A percentile compares a stretch with the other conserved stretches of the same genome.
Evolutionary conservation across 2,888 invertebrate species (phyloP).

Genomic region (Seira sanloemensis): DNA sequence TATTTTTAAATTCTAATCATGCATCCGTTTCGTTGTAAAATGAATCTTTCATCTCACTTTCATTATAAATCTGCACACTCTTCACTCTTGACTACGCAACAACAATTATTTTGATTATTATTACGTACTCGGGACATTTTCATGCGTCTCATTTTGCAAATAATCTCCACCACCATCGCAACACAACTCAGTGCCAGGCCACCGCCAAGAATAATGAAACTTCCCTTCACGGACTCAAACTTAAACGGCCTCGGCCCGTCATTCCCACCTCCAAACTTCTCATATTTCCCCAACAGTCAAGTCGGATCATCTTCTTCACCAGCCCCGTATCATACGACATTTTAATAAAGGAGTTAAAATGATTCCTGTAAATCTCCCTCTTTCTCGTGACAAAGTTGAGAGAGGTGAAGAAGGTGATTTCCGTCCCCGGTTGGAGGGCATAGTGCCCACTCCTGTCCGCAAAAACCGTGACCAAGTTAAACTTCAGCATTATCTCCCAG

Average conservation of each 20-base stretch:
- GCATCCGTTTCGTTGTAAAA: too few species aligned
- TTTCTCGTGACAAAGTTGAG: conserved; percentile 34
- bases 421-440: conserved; percentile 18
- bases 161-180: neutral
- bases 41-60: too few species aligned
- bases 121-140: too few species aligned
- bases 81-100: neutral
- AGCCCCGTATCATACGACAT: neutral
- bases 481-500: conserved; percentile 35
- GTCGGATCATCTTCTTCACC: neutral
- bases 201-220: neutral
- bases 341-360: neutral
- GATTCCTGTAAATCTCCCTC: neutral
- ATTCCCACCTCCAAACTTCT: neutral
- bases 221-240: neutral
- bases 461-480: conserved; percentile 25
- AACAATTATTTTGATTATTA: too few species aligned
- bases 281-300: neutral
- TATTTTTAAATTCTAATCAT: too few species aligned
- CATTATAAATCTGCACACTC: neutral
- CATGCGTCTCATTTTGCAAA: too few species aligned
- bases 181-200: neutral
- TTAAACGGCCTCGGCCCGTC: neutral
- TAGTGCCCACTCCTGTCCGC: conserved; percentile 35
- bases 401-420: conserved; percentile 24